Evolutionary conservation across 2,888 invertebrate genomes (phyloP).

Genomic region (Heliconius erato): DNA sequence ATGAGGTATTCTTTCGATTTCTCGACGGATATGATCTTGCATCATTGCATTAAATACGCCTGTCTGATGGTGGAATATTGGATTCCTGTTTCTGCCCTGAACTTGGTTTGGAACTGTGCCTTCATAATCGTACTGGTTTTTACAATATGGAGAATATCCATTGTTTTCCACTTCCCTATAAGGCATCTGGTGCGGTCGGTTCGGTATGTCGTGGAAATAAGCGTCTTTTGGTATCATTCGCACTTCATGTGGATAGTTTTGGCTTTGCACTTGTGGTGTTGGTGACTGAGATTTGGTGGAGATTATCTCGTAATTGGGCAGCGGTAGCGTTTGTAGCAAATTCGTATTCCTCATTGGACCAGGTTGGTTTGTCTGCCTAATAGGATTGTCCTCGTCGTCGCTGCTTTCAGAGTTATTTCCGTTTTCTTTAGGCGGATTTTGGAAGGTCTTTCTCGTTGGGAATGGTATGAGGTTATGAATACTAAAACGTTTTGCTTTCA

Average conservation of each 20-base stretch:
- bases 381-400: slow-evolving; percentile 85
- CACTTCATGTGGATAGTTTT: slow-evolving; percentile 63
- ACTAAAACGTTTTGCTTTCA: slow-evolving; percentile 81
- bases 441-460: slow-evolving; percentile 82
- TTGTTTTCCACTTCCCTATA: slow-evolving; percentile 70
- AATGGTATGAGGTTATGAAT: slow-evolving; percentile 83
- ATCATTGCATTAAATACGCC: slow-evolving; percentile 84
- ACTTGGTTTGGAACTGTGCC: slow-evolving; percentile 69
- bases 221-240: slow-evolving; percentile 86
- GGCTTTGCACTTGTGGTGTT: slow-evolving; percentile 64
- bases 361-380: slow-evolving; percentile 77
- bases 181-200: slow-evolving; percentile 76
- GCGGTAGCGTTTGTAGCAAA: slow-evolving; percentile 79
- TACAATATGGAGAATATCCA: slow-evolving; percentile 67
- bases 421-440: slow-evolving; percentile 78
- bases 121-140: slow-evolving; percentile 71
- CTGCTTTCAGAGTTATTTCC: slow-evolving; percentile 86
- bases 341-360: slow-evolving; percentile 86
- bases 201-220: slow-evolving; percentile 87
- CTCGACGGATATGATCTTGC: slow-evolving; percentile 83
- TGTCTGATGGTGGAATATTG: slow-evolving; percentile 77
- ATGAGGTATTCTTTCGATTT: slow-evolving; percentile 82
- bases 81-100: slow-evolving; percentile 76
- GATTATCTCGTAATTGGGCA: slow-evolving; percentile 86
- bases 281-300: slow-evolving; percentile 78